These are phyloP conservation scores for Forbesichthys agassizii DNA, from an alignment of 2,113 vertebrate species.

Conservation along the genomic window DNA sequence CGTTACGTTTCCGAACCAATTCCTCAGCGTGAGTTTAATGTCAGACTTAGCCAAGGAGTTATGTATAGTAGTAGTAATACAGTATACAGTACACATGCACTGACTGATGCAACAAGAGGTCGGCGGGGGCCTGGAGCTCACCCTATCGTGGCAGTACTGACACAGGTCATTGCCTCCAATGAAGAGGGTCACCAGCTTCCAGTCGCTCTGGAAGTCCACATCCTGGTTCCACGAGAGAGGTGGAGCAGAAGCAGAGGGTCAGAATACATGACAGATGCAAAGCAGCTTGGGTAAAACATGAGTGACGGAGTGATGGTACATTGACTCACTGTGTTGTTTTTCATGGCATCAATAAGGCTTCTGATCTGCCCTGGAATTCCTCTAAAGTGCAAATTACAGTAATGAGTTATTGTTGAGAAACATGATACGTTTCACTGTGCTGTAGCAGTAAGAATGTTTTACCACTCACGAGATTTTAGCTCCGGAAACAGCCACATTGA, in stretches of 20 bases:
- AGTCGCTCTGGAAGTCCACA: conserved; percentile 86
- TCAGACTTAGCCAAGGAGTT: too few species aligned
- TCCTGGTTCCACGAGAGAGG: conserved; percentile 66
- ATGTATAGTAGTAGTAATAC: too few species aligned
- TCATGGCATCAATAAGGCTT: conserved; percentile 79
- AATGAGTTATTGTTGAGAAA: background rate
- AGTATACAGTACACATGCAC: too few species aligned
- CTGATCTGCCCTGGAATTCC: conserved; percentile 82
- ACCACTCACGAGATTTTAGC: conserved; percentile 81
- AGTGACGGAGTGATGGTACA: background rate
- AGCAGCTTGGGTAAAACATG: background rate
- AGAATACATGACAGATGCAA: background rate
- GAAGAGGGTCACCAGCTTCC: conserved; percentile 94
- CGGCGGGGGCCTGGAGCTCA: conserved; percentile 59
- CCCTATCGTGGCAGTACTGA: conserved; percentile 85
- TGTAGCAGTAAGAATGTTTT: background rate
- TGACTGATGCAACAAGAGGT: background rate
- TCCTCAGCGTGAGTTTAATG: too few species aligned
- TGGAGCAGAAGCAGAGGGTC: background rate
- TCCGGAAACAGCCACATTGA: conserved; percentile 82
- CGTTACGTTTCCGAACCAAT: too few species aligned
- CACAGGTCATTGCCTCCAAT: conserved; percentile 90
- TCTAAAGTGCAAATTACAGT: conserved; percentile 60
- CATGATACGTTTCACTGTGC: background rate
- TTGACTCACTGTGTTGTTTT: conserved; percentile 78